Conservation (phyloP, 2,888 invertebrate genomes). For the Plemyria rubiginata region DNA sequence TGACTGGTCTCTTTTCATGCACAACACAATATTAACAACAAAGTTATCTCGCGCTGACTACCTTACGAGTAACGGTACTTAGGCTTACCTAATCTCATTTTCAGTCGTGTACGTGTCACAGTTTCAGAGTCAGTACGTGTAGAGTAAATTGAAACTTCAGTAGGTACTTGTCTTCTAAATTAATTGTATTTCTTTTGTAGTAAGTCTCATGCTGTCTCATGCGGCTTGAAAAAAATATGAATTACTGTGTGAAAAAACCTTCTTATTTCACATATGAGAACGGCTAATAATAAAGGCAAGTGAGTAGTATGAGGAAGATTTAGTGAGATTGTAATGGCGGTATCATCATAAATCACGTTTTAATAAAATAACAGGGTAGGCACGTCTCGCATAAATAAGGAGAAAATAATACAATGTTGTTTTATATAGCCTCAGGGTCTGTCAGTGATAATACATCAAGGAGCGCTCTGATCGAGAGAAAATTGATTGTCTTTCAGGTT, state of each 20-base stretch:
- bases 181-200: background rate
- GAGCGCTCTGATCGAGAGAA: conserved; percentile 11
- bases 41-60: background rate
- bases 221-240: background rate
- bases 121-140: background rate
- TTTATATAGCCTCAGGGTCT: conserved; percentile 5
- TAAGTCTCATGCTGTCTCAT: background rate
- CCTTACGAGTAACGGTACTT: background rate
- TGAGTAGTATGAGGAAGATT: conserved; percentile 23
- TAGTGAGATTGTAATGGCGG: conserved; percentile 14
- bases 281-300: conserved; percentile 6
- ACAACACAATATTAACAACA: background rate
- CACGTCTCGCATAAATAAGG: conserved; percentile 8
- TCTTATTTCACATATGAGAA: conserved; percentile 2
- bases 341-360: conserved; percentile 19
- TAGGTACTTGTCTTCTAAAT: background rate
- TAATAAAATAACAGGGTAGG: conserved; percentile 12
- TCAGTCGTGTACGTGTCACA: conserved; percentile 1
- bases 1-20: background rate
- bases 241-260: background rate
- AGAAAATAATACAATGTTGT: conserved; percentile 9
- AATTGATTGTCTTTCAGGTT: conserved; percentile 13
- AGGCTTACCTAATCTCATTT: background rate
- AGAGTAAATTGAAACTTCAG: background rate
- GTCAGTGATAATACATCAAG: conserved; percentile 5